A percentile compares a stretch with the other conserved stretches of the same genome.
These are phyloP conservation scores for Hycleus phaleratus DNA, from an alignment of 1,140 invertebrate species.

Conservation along the genomic window DNA sequence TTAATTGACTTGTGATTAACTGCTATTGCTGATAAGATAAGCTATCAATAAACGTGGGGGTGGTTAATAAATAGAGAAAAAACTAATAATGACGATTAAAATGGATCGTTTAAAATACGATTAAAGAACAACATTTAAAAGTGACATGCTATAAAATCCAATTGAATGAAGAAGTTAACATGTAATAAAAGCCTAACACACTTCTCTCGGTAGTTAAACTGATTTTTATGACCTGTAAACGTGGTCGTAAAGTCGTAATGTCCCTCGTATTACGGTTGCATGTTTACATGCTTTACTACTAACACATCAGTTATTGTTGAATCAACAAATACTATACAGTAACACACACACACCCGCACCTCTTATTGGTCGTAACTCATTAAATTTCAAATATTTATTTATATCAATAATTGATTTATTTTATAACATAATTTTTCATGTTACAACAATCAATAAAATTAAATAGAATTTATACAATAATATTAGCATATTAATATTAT, in stretches of 20 bases:
- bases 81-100: neutral
- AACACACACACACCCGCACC: neutral
- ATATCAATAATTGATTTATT: too few species aligned
- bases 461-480: too few species aligned
- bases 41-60: slow-evolving; percentile 13
- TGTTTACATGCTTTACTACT: slow-evolving; percentile 30
- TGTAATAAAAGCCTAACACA: slow-evolving; percentile 26
- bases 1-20: too few species aligned
- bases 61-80: neutral
- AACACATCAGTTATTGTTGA: slow-evolving; percentile 19
- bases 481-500: too few species aligned
- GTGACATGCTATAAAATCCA: slow-evolving; percentile 18
- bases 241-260: slow-evolving; percentile 36
- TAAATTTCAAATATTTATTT: slow-evolving; percentile 2
- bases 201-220: slow-evolving; percentile 32
- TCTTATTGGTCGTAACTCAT: slow-evolving; percentile 27
- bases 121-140: slow-evolving; percentile 22
- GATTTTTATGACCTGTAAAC: slow-evolving; percentile 39
- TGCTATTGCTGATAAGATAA: slow-evolving; percentile 3
- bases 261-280: slow-evolving; percentile 35
- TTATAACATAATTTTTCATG: too few species aligned
- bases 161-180: slow-evolving; percentile 25
- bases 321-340: slow-evolving; percentile 23
- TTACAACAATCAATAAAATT: too few species aligned
- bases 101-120: slow-evolving; percentile 25